Base-by-base conservation (phyloP, 2,113 vertebrate species). In the Bettongia penicillata region DNA sequence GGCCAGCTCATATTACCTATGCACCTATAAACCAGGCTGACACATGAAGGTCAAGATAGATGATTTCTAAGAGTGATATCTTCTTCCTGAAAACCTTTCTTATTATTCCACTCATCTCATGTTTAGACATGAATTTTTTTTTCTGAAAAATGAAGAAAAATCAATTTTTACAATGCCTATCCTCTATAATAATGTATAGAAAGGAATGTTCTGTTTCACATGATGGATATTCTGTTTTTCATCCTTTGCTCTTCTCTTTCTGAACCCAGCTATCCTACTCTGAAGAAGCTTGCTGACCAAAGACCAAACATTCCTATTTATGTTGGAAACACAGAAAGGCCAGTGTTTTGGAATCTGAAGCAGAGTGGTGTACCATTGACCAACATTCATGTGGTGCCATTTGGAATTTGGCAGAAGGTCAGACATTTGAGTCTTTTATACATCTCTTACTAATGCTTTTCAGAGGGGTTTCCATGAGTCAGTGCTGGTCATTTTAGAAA, bases 331-430 rank as follows among this genome's bases (percentile, higher is more conserved):
- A 99, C 99, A 0, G 98, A 98, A 37, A 98, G 99, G 51, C 99
- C 99, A 0, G 99, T 99, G 2, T 99, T 99, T 94, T 99, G 99
- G 99, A 98, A 99, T 91, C 95, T 99, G 90, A 92, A 98, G 55
- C 98, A 98, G 93, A 99, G 99, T 26, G 98, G 98, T 2, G 97
- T 99, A 51, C 98, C 95, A 48, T 95, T 99, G 94, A 99, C 98
- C 31, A 99, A 99, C 51, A 98, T 99, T 91, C 98, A 98, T 0
- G 96, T 99, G 1, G 97, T 99, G 55, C 98, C 98, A 0, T 99
- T 99, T 97, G 99, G 99, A 55, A 50, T 98, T 49, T 99, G 99
- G 99, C 98, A 98, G 96, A 96, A 99, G 94, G 99, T 99, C 28
- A 97, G 98, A 51, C 47, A 53, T 51, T 68, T 48, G 43, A 0